Evolutionary conservation across 2,113 vertebrate genomes (phyloP).

Genomic region (Prochilodus magdalenae): DNA sequence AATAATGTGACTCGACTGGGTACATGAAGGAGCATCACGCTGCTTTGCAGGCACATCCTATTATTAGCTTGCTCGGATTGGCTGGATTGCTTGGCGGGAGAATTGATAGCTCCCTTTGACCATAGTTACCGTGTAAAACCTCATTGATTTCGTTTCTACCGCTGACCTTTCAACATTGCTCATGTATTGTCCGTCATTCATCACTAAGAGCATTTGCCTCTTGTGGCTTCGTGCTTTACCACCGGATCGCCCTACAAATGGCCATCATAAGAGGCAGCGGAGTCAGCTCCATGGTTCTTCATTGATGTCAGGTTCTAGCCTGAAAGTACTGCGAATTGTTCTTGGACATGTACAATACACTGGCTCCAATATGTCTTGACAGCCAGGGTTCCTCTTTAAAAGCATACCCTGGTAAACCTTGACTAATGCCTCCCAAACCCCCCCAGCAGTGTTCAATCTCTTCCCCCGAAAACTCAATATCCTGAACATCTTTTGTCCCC

Average conservation of each 20-base stretch:
- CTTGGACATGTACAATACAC: too few species aligned
- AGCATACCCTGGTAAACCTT: conserved; percentile 1
- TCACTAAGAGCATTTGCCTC: too few species aligned
- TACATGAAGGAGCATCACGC: not conserved
- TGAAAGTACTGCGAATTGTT: too few species aligned
- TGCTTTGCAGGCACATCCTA: not conserved
- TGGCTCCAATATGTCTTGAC: too few species aligned
- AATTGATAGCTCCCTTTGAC: not conserved
- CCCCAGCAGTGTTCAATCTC: conserved; percentile 1
- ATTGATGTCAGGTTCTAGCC: too few species aligned
- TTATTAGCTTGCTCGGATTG: too few species aligned
- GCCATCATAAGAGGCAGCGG: too few species aligned
- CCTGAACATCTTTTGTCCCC: conserved; percentile 20
- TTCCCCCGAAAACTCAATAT: conserved; percentile 9
- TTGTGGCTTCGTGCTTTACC: not conserved
- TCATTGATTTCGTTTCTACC: too few species aligned
- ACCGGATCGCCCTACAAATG: not conserved
- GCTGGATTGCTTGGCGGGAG: too few species aligned
- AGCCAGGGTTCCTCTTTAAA: not conserved
- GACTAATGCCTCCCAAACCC: not conserved
- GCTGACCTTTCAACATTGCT: too few species aligned
- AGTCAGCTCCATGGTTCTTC: too few species aligned
- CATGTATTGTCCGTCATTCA: not conserved
- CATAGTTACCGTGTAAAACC: not conserved
- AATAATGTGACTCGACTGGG: too few species aligned